These are phyloP conservation scores for Amblyteles armatorius DNA, from an alignment of 2,888 invertebrate genomes.

Conservation along the genomic window DNA sequence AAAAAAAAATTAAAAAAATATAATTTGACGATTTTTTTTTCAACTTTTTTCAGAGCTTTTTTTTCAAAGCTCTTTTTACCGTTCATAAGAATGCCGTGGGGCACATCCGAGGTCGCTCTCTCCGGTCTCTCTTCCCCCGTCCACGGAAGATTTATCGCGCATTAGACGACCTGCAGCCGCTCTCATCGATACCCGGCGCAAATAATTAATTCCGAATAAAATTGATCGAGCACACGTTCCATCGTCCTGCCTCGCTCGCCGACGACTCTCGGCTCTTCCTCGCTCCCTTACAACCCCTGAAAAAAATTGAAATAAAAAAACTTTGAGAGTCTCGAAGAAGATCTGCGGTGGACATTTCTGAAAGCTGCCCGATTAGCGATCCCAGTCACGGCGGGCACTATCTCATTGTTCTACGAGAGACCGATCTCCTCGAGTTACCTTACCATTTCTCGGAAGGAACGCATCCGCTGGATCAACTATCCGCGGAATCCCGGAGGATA, in stretches of 20 bases:
- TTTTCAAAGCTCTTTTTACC: too few species aligned
- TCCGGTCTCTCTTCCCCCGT: background rate
- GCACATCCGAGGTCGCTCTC: background rate
- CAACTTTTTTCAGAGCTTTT: too few species aligned
- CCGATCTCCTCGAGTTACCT: background rate
- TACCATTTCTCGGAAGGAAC: constrained; percentile 10
- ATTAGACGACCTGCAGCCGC: constrained; percentile 2
- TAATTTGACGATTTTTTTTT: too few species aligned
- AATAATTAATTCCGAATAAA: constrained; percentile 4
- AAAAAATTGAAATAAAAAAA: background rate
- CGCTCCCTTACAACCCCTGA: background rate
- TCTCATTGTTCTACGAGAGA: constrained; percentile 19
- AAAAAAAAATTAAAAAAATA: too few species aligned
- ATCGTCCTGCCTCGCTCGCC: background rate
- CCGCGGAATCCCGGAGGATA: background rate
- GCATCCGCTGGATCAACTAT: constrained; percentile 1
- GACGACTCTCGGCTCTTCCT: background rate
- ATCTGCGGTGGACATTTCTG: background rate
- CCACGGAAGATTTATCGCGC: background rate
- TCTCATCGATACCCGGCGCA: background rate
- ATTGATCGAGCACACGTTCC: background rate
- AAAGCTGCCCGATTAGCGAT: background rate
- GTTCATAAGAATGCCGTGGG: too few species aligned
- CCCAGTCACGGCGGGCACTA: constrained; percentile 14
- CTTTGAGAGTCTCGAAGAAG: background rate